Conservation (phyloP, 2,113 vertebrate species). For the Urocolius indicus region DNA sequence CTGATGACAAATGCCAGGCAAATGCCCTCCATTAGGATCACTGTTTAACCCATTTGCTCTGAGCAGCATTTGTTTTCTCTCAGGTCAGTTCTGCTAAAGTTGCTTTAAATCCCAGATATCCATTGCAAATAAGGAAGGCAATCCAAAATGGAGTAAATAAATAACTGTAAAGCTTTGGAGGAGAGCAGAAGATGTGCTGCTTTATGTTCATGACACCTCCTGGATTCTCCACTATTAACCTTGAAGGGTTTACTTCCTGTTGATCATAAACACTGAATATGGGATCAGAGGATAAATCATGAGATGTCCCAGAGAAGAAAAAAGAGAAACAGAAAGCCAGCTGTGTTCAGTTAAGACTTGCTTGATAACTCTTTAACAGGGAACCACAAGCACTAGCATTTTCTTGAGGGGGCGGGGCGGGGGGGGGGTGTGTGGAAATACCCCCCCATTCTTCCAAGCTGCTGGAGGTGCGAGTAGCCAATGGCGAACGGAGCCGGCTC, state of each 20-base stretch:
- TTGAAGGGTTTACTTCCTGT: background rate
- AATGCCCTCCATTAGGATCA: background rate
- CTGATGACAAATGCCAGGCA: background rate
- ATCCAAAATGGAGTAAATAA: background rate
- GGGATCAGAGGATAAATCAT: background rate
- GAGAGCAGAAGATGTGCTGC: background rate
- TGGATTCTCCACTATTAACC: background rate
- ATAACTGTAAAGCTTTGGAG: background rate
- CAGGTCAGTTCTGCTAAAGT: background rate
- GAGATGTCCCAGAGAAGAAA: background rate
- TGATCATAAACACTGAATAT: background rate
- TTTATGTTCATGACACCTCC: background rate
- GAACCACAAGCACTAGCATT: background rate
- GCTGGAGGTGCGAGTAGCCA: background rate
- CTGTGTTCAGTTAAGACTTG: background rate
- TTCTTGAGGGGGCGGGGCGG: background rate
- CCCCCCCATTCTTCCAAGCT: fast-evolving
- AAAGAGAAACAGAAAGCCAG: background rate
- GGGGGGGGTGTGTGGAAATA: no score
- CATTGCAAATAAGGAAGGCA: background rate
- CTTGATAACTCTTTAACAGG: background rate
- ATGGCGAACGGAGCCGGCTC: background rate
- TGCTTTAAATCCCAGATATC: background rate
- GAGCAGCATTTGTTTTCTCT: background rate
- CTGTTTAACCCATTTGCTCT: background rate